Percentiles rank a stretch among this genome's conserved stretches.
phyloP scores from a whole-genome alignment of 2,888 invertebrate species.

The Gasteruption jaculator region DNA sequence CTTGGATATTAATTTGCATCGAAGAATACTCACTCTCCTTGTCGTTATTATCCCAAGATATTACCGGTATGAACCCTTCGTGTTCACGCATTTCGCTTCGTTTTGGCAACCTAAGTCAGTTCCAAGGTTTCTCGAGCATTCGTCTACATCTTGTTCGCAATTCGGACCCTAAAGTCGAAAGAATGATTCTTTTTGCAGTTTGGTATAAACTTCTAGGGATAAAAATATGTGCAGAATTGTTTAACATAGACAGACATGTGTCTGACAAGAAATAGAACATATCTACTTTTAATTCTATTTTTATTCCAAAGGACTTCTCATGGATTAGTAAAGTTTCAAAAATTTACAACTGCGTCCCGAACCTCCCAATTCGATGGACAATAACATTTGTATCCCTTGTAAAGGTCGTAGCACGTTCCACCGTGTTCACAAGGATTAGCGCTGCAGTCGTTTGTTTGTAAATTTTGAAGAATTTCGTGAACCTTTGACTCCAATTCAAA shows the following conservation, averaged over 20 bases:
- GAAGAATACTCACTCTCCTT: too few relatives aligned
- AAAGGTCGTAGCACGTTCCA: conserved; percentile 73
- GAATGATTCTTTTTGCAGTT: too few relatives aligned
- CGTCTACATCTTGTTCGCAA: conserved; percentile 82
- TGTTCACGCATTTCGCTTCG: conserved; percentile 81
- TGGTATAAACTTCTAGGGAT: too few relatives aligned
- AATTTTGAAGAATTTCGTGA: too few relatives aligned
- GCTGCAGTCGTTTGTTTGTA: conserved; percentile 66
- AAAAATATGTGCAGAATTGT: not conserved
- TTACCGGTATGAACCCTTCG: conserved; percentile 74
- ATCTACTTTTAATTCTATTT: too few relatives aligned
- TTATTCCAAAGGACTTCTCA: too few relatives aligned
- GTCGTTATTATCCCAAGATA: too few relatives aligned
- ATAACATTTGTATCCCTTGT: conserved; percentile 67
- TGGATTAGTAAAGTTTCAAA: conserved; percentile 5
- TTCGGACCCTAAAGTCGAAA: conserved; percentile 56
- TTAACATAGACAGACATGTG: not conserved
- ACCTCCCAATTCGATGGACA: conserved; percentile 79
- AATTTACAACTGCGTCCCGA: too few relatives aligned
- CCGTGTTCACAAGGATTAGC: conserved; percentile 79
- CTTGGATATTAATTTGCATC: too few relatives aligned
- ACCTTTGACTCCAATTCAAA: too few relatives aligned
- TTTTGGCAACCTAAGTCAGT: conserved; percentile 92
- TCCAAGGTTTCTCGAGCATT: conserved; percentile 74
- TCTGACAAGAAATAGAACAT: too few relatives aligned